Evolutionary conservation across 1,140 invertebrate species (phyloP), one percentile per base, ranked within the genome.

Genomic region (Antheraea pernyi): DNA sequence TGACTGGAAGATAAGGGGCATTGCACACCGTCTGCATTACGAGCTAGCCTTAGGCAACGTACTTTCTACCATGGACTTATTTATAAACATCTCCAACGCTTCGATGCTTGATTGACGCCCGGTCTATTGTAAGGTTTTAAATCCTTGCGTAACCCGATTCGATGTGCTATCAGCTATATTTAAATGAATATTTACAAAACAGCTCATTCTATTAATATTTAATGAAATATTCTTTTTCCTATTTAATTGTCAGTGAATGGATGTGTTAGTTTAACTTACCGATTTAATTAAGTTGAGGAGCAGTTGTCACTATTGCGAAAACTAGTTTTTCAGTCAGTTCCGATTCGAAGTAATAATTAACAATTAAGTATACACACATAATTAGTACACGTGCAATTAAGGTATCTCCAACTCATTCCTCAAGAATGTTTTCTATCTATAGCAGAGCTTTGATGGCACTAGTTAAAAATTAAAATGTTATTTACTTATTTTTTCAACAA

Each of bases 31-130:
- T 67, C 69, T n/a, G 70, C 59, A 69, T 72, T 82, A 80, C 78
- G 73, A 67, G 68, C 68, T 69, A 70, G 81, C 86, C 81, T 70
- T 71, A 74, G 78, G 84, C 87, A 75, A 71, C 68, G 75, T 75
- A 83, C 86, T 90, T 91, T 91, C 89, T 89, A 85, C 84, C 78
- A 71, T 91, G 79, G 78, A 82, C 83, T 89, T 87, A 89, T 91
- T 90, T 85, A 86, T 89, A 89, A 89, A 76, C 85, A 85, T 90
- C 88, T 87, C 88, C 86, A 85, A 87, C 70, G 71, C 80, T 70
- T 88, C 86, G 85, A 87, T 69, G 71, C 80, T 70, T 88, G 89
- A 90, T 90, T 84, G 85, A 90, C 84, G 78, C 71, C 63, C 58
- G 68, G 37, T 71, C 83, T 67, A 89, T 90, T 91, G 89, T 91